Percentiles rank a stretch among this genome's conserved stretches.
phyloP scores from a whole-genome alignment of 2,888 invertebrate species.

The Athalia rosae region DNA sequence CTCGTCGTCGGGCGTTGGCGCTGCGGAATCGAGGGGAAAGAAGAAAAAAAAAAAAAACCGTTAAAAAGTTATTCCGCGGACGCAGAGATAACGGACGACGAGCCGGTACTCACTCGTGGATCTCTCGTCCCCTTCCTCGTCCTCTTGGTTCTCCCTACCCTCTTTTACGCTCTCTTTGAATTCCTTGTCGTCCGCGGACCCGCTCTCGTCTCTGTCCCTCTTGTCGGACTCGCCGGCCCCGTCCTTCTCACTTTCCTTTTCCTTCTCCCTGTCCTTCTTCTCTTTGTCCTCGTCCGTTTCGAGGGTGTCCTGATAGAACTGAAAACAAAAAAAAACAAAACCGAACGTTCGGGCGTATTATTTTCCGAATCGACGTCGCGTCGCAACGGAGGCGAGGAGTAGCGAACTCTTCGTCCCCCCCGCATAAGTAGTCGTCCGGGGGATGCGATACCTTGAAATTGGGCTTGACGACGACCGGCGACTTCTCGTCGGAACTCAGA shows the following conservation, averaged over 20 bases:
- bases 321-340: constrained; percentile 48
- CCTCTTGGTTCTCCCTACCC: constrained; percentile 44
- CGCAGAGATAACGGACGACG: background rate
- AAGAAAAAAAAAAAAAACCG: too few relatives aligned
- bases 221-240: too few relatives aligned
- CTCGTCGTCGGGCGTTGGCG: constrained; percentile 67
- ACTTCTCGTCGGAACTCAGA: constrained; percentile 66
- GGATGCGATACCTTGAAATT: constrained; percentile 71
- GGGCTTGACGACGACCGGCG: constrained; percentile 72
- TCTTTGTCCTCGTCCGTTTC: constrained; percentile 81
- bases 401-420: background rate
- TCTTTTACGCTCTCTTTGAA: constrained; percentile 49
- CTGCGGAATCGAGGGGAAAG: constrained; percentile 54
- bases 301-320: constrained; percentile 95
- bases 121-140: constrained; percentile 62
- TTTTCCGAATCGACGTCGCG: background rate
- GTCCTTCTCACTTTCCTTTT: constrained; percentile 68
- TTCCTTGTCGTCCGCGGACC: constrained; percentile 57
- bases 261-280: constrained; percentile 67
- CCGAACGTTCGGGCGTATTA: background rate
- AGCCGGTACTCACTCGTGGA: constrained; percentile 60
- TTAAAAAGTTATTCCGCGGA: background rate
- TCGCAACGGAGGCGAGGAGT: background rate
- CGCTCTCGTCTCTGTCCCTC: constrained; percentile 53
- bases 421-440: background rate